Evolutionary conservation across 1,140 invertebrate genomes (phyloP).

Genomic region (Drosophila willistoni): DNA sequence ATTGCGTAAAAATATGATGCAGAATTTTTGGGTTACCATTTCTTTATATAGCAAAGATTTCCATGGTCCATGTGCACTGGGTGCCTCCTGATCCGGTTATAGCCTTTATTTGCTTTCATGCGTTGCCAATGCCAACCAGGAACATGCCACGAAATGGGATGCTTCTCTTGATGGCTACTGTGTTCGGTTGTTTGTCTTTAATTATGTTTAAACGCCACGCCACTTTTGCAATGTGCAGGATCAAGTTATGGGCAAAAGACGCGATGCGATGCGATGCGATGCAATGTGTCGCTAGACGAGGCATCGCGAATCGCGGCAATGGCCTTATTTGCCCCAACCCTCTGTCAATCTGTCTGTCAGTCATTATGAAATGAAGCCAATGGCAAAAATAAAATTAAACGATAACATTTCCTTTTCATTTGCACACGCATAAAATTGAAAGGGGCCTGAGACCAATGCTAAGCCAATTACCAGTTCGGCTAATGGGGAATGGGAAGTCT

Average conservation of each 20-base stretch:
- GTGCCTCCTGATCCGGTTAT: conserved; percentile 40
- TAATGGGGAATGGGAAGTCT: not conserved
- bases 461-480: conserved; percentile 8
- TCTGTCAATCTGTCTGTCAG: conserved; percentile 26
- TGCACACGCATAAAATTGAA: conserved; percentile 68
- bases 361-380: conserved; percentile 66
- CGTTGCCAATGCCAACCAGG: conserved; percentile 26
- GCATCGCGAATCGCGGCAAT: conserved; percentile 3
- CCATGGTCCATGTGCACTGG: conserved; percentile 37
- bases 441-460: conserved; percentile 12
- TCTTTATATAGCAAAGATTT: conserved; percentile 32
- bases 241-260: conserved; percentile 60
- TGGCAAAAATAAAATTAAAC: conserved; percentile 82
- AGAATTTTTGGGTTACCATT: conserved; percentile 50
- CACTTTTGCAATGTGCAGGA: conserved; percentile 64
- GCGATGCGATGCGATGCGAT: not conserved
- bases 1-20: conserved; percentile 70
- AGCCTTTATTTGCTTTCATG: conserved; percentile 66
- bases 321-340: not conserved
- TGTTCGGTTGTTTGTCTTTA: conserved; percentile 75
- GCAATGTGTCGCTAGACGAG: no score
- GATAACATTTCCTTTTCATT: conserved; percentile 82
- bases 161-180: conserved; percentile 18
- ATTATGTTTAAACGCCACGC: conserved; percentile 77
- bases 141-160: conserved; percentile 22